Conservation (phyloP, 53 echinoderm and acorn worm species). For the Astropecten irregularis region DNA sequence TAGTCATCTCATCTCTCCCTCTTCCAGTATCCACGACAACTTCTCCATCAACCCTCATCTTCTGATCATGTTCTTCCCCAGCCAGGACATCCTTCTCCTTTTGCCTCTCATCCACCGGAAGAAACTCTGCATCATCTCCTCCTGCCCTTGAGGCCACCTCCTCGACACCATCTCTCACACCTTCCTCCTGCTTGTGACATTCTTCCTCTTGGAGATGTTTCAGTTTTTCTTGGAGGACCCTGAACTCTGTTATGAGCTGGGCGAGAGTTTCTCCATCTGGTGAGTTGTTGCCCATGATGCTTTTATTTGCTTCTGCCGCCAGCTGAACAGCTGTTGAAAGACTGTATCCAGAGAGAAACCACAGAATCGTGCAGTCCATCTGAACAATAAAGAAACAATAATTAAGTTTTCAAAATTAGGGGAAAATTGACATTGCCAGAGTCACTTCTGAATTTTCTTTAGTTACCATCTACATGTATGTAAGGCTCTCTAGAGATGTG, state of each 20-base stretch:
- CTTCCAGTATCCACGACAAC: neutral
- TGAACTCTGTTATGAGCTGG: slow-evolving; percentile 60
- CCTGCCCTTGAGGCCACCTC: neutral
- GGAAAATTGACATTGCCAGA: neutral
- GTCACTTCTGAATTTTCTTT: neutral
- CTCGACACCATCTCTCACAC: neutral
- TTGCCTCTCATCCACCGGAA: neutral
- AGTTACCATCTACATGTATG: too few relatives aligned
- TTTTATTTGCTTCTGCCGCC: slow-evolving; percentile 61
- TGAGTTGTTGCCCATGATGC: slow-evolving; percentile 25
- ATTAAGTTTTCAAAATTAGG: neutral
- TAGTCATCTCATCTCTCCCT: neutral
- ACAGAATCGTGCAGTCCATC: slow-evolving; percentile 94
- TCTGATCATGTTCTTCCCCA: neutral
- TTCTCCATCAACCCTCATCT: too few relatives aligned
- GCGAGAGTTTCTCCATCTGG: slow-evolving; percentile 19
- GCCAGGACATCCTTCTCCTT: neutral
- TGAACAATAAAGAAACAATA: slow-evolving; percentile 14
- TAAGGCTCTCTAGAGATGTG: too few relatives aligned
- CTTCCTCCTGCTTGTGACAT: neutral
- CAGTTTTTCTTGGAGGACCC: slow-evolving; percentile 53
- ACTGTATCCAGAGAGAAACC: slow-evolving; percentile 91
- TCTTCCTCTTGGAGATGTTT: slow-evolving; percentile 39
- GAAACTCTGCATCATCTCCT: neutral
- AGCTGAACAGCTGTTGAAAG: slow-evolving; percentile 78